These are phyloP conservation scores for Erebia epiphron DNA, from an alignment of 2,888 invertebrate species.

Conservation along the genomic window DNA sequence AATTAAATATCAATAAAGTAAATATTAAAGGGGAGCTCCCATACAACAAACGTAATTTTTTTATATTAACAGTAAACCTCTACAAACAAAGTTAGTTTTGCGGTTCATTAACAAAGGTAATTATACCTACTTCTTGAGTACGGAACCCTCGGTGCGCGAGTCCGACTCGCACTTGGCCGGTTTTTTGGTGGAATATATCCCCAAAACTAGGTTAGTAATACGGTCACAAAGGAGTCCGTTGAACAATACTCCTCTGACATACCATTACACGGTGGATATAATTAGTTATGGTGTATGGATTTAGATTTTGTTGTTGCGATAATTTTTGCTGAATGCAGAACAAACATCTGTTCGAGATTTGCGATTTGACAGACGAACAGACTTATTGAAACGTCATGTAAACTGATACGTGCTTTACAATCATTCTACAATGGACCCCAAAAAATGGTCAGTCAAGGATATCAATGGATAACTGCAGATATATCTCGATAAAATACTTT, in stretches of 20 bases:
- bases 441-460: conserved; percentile 70
- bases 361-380: conserved; percentile 67
- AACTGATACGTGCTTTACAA: conserved; percentile 74
- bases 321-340: conserved; percentile 75
- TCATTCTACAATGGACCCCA: conserved; percentile 62
- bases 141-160: too few species aligned
- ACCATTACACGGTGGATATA: conserved; percentile 80
- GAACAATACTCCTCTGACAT: conserved; percentile 70
- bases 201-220: conserved; percentile 83
- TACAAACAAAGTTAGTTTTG: too few species aligned
- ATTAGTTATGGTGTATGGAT: conserved; percentile 82
- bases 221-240: conserved; percentile 63
- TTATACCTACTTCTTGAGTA: too few species aligned
- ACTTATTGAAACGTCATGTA: conserved; percentile 77
- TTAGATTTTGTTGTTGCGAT: conserved; percentile 78
- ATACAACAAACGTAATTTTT: too few species aligned
- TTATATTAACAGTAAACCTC: too few species aligned
- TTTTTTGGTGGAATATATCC: conserved; percentile 66
- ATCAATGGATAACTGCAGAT: conserved; percentile 20
- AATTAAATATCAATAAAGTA: too few species aligned
- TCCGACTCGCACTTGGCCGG: too few species aligned
- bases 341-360: conserved; percentile 79
- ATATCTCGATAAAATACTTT: conserved; percentile 22
- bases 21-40: too few species aligned
- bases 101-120: too few species aligned